Evolutionary conservation across 2,113 vertebrate genomes (phyloP).

Genomic region (Ramphastos sulfuratus): DNA sequence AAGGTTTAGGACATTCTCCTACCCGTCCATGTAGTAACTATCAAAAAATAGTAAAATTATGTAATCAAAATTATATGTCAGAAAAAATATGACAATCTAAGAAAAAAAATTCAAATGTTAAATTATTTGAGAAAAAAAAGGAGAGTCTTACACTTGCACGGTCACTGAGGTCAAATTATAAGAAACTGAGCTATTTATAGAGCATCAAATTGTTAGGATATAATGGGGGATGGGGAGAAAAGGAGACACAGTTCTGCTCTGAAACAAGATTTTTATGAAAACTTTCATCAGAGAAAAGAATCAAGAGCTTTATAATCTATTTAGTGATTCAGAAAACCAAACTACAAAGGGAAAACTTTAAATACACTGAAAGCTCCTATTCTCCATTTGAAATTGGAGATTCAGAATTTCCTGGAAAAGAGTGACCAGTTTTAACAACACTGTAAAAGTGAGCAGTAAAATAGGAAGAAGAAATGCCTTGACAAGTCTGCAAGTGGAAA

Average conservation of each 20-base stretch:
- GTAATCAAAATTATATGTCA: not conserved
- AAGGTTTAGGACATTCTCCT: not conserved
- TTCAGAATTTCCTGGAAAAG: constrained; percentile 38
- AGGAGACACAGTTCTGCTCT: not conserved
- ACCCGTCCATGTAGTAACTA: not conserved
- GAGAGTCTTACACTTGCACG: not conserved
- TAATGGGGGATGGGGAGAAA: not conserved
- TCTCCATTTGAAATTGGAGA: constrained; percentile 6
- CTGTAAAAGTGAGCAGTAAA: constrained; percentile 15
- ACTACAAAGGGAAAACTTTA: not conserved
- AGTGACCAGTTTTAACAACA: not conserved
- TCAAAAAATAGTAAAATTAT: not conserved
- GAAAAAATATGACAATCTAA: not conserved
- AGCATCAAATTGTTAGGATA: not conserved
- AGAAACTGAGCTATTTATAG: not conserved
- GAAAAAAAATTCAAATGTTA: not conserved
- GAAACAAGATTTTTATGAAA: not conserved
- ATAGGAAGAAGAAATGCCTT: constrained; percentile 20
- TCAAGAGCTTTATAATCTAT: not conserved
- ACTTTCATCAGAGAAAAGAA: not conserved
- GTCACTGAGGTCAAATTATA: not conserved
- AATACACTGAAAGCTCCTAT: not conserved
- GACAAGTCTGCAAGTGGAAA: not conserved
- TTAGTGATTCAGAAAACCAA: constrained; percentile 12
- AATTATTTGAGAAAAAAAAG: not conserved